Evolutionary conservation across 2,797 vertebrate genomes (phyloP), one percentile per base, ranked within the genome.

Genomic region (Lagorchestes hirsutus): DNA sequence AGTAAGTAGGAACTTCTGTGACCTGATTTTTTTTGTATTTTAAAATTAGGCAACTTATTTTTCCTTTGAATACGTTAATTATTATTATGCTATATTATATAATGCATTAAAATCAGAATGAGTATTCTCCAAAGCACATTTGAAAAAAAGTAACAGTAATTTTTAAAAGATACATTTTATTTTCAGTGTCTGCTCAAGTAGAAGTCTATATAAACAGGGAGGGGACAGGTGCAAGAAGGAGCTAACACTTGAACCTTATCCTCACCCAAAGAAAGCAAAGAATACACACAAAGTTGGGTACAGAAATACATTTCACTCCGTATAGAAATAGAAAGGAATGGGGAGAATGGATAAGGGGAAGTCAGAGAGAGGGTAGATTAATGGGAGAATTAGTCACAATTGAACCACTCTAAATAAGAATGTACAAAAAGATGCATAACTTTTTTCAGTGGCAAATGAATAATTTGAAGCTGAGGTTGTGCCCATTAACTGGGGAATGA

Each of bases 121-220:
- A 3, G 14, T 91, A 58, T 58, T 90, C 54, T 59, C 22, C 92
- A 93, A 34, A 93, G 62, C 94, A 67, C 54, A 90, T 56, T 93
- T 92, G 50, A 62, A 58, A 52, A 52, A 90, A 94, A 95, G n/a
- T 34, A 92, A 59, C n/a, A 82, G 24, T 62, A 34, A 67, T 24
- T 46, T 82, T 46, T 74, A 74, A 87, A 8, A 82, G 59, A 93
- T 54, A 34, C 14, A 34, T 67, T 93, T 94, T 94, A 28, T 94
- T 50, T 57, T 46, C 6, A 57, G 2, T 94, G 40, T 16, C 62
- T 74, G 31, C 31, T 67, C 5, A 16, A 67, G 31, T 34, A 16
- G 59, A 67, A 67, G 13, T 67, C 31, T 14, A n/a, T 67, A 14
- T n/a, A 16, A 67, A 67, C 31, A 67, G 16, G 59, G 14, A 34